Percentiles rank a stretch among this genome's conserved stretches.
These are phyloP conservation scores for Arnoldichthys spilopterus DNA, from an alignment of 2,797 vertebrate species.

Conservation along the genomic window DNA sequence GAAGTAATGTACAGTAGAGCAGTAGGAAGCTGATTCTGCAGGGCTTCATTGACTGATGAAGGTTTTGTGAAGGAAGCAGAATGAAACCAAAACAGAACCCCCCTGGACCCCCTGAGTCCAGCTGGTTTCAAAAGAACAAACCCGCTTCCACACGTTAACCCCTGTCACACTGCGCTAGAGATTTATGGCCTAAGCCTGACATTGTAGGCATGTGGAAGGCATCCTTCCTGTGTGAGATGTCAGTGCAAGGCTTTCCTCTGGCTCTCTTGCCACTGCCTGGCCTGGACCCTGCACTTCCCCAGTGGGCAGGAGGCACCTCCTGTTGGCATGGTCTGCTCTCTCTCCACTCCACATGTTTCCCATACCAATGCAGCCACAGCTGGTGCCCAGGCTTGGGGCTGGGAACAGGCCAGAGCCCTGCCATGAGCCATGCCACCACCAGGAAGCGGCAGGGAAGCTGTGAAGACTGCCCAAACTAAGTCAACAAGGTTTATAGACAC, in stretches of 20 bases:
- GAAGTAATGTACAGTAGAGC: slow-evolving; percentile 13
- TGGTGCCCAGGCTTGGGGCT: slow-evolving; percentile 49
- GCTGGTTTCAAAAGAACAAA: slow-evolving; percentile 35
- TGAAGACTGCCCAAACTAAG: slow-evolving; percentile 15
- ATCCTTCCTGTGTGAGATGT: slow-evolving; percentile 77
- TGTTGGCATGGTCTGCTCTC: slow-evolving; percentile 57
- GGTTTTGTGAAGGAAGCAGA: slow-evolving; percentile 59
- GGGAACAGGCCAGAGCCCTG: slow-evolving; percentile 59
- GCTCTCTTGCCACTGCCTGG: slow-evolving; percentile 41
- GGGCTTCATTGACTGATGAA: slow-evolving; percentile 44
- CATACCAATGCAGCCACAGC: slow-evolving; percentile 65
- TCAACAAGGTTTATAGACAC: slow-evolving; percentile 25
- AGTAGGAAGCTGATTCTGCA: slow-evolving; percentile 47
- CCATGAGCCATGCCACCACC: slow-evolving; percentile 18
- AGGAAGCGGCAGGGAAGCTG: slow-evolving; percentile 34
- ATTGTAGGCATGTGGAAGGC: slow-evolving; percentile 48
- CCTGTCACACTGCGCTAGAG: slow-evolving; percentile 14
- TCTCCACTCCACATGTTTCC: slow-evolving; percentile 63
- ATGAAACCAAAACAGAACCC: slow-evolving; percentile 58
- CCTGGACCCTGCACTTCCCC: slow-evolving; percentile 47
- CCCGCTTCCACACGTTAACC: slow-evolving; percentile 29
- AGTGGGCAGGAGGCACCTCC: slow-evolving; percentile 62
- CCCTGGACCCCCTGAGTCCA: not conserved
- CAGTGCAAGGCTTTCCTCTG: slow-evolving; percentile 70
- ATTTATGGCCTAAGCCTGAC: slow-evolving; percentile 42